phyloP scores from a whole-genome alignment of 2,888 invertebrate genomes.

The Idaea aversata region DNA sequence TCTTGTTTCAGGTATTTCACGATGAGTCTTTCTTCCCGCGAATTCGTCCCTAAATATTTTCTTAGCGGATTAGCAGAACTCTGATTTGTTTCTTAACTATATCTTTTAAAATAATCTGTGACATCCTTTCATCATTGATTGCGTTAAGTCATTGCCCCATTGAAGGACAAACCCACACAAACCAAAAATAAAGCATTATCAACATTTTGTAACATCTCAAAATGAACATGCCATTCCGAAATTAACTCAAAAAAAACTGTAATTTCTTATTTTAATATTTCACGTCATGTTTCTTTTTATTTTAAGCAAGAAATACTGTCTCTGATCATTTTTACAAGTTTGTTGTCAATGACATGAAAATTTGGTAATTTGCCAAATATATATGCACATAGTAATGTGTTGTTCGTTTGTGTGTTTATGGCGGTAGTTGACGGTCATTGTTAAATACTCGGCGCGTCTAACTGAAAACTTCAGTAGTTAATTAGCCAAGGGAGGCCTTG shows the following conservation, averaged over 20 bases:
- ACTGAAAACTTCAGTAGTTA: no score
- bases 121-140: background rate
- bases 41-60: no score
- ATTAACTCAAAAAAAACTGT: conserved; percentile 12
- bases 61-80: no score
- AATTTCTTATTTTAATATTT: conserved; percentile 7
- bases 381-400: conserved; percentile 16
- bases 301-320: conserved; percentile 34
- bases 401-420: conserved; percentile 2
- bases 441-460: no score
- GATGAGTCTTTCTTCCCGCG: no score
- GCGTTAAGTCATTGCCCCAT: background rate
- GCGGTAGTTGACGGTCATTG: background rate
- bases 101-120: background rate
- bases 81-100: background rate
- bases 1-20: no score
- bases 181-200: background rate
- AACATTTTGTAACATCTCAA: background rate
- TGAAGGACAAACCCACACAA: background rate
- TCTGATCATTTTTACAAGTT: conserved; percentile 24
- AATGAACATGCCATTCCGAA: background rate
- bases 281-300: conserved; percentile 33
- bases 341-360: conserved; percentile 38
- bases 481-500: no score
- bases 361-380: conserved; percentile 46